These are phyloP conservation scores for Cecropterus lyciades DNA, from an alignment of 1,140 invertebrate species.

Conservation along the genomic window DNA sequence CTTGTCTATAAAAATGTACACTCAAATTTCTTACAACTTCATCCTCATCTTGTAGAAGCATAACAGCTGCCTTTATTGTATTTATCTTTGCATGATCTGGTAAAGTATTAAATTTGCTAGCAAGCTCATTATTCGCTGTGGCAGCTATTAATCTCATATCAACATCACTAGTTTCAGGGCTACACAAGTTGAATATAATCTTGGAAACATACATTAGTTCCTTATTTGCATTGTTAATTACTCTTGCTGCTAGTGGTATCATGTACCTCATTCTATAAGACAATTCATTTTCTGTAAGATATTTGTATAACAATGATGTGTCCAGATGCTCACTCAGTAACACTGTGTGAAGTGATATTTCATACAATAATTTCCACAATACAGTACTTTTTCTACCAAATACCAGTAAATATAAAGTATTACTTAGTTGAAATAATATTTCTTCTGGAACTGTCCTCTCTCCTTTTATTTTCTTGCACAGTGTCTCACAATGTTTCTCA, in stretches of 20 bases:
- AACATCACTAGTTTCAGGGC: slow-evolving; percentile 58
- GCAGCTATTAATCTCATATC: slow-evolving; percentile 71
- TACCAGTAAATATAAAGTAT: slow-evolving; percentile 42
- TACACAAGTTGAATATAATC: slow-evolving; percentile 56
- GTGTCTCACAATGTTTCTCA: slow-evolving; percentile 53
- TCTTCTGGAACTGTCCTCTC: slow-evolving; percentile 36
- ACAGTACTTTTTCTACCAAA: slow-evolving; percentile 45
- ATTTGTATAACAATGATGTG: slow-evolving; percentile 36
- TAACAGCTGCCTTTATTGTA: slow-evolving; percentile 61
- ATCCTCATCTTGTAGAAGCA: slow-evolving; percentile 80
- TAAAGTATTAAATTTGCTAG: slow-evolving; percentile 46
- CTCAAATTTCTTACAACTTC: slow-evolving; percentile 68
- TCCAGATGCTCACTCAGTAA: slow-evolving; percentile 39
- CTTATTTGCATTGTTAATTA: slow-evolving; percentile 38
- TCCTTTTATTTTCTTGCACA: slow-evolving; percentile 51
- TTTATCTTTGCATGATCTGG: slow-evolving; percentile 60
- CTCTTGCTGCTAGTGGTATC: slow-evolving; percentile 62
- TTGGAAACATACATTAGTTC: slow-evolving; percentile 51
- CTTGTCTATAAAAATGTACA: slow-evolving; percentile 56
- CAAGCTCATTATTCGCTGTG: slow-evolving; percentile 71
- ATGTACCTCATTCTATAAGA: slow-evolving; percentile 66
- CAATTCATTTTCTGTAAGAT: slow-evolving; percentile 39
- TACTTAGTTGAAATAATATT: slow-evolving; percentile 43
- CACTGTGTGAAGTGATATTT: slow-evolving; percentile 53
- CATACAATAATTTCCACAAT: slow-evolving; percentile 64